Evolutionary conservation across 2,888 invertebrate genomes (phyloP).

Genomic region (Ormyrus pomaceus): DNA sequence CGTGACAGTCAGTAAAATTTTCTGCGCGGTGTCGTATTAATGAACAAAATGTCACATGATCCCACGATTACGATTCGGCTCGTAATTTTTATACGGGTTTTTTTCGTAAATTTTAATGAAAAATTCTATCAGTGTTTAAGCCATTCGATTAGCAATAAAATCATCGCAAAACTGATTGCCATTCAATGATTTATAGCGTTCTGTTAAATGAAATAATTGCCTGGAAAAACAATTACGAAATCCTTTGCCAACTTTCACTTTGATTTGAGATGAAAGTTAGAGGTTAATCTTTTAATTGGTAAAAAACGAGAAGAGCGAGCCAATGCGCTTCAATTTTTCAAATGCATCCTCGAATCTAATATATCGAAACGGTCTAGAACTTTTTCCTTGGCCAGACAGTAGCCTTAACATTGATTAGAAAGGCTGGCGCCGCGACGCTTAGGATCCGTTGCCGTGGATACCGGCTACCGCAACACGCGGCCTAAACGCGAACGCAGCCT

Average conservation of each 20-base stretch:
- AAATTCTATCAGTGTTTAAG: no score
- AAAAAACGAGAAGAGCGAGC: constrained; percentile 4
- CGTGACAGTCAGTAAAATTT: no score
- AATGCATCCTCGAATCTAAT: no score
- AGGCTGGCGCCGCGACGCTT: constrained; percentile 8
- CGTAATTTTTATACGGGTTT: no score
- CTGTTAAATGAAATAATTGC: constrained; percentile 26
- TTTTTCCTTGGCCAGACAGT: no score
- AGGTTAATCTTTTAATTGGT: constrained; percentile 26
- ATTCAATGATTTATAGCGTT: constrained; percentile 23
- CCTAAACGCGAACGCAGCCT: neutral
- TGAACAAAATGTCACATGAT: no score
- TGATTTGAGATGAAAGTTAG: constrained; percentile 41
- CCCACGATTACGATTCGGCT: no score
- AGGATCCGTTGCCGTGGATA: constrained; percentile 48
- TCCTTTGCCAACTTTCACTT: constrained; percentile 44
- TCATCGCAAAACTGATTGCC: constrained; percentile 3
- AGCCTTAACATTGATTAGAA: constrained; percentile 42
- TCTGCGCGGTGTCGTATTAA: no score
- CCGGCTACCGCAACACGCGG: constrained; percentile 40
- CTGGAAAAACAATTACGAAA: constrained; percentile 45
- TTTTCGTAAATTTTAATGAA: no score
- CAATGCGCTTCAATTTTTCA: no score
- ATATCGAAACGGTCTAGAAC: no score
- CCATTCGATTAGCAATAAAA: neutral